Base-by-base conservation (phyloP, 1,140 invertebrate genomes). In the Drosophila parvula region DNA sequence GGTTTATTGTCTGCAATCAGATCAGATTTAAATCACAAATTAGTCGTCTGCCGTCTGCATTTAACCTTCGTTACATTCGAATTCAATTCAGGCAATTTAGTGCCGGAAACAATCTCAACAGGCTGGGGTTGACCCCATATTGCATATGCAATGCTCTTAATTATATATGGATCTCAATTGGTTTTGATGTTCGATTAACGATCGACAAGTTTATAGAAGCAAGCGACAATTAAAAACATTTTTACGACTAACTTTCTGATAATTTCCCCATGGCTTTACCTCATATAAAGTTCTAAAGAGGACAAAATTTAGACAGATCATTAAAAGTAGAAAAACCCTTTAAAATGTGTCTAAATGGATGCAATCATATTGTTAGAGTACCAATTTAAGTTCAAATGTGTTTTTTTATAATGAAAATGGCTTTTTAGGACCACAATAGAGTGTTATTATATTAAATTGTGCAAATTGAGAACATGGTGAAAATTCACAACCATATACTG, bases 1-100 rank as follows among this genome's bases (percentile, higher is more conserved):
- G 95, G 94, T 92, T 94, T 95, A 93, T 95, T 95, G 93, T 95
- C 94, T 95, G 92, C 71, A 92, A 93, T 68, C 38, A 8, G 32
- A 61, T 22, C 1, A 27, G 14, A 10, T 38, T 53, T 36, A 32
- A 47, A 45, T 28, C 27, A 53, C 16, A 32, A 40, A 70, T 62
- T 55, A 62, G 60, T 47, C 47, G 30, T 45, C n/a, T n/a, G 43
- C 4, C 8, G 43, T 2, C 8, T 12, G 43, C 41, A 67, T 7
- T 50, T 32, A 50, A 50, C 48, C 48, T 50, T 12, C 12, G 48
- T 71, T 59, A 22, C 27, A 65, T 68, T 38, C 22, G 22, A 57
- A 68, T 56, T 41, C 61, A 78, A 79, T 80, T 67, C 12, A 43
- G 30, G 22, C 65, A 59, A 73, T 70, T 57, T 12, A 41, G 22